Base-by-base conservation (phyloP, 2,888 invertebrate species). In the Napeogenes inachia region DNA sequence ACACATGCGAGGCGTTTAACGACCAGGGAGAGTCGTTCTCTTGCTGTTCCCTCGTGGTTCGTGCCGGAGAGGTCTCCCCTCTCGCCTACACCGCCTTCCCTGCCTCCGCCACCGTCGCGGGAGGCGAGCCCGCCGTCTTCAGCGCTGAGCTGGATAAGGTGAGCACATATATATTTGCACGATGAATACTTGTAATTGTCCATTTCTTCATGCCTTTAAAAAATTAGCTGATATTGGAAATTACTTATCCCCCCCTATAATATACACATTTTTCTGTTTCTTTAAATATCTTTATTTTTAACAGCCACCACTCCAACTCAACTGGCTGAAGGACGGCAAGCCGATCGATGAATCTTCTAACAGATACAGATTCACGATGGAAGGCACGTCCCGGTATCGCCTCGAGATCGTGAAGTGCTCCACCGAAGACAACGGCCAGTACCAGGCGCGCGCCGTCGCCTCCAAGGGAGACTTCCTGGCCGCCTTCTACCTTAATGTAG, bases 1-100 rank as follows among this genome's bases (percentile, higher is more conserved):
- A 99, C 90, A 97, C 97, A 13, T 98, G 98, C 86, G 98, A 98
- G 85, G 98, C 98, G 70, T 97, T 97, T 91, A 98, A 98, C 88
- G 96, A 98, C 87, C 94, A 94, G 59, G 98, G 97, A 69, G 98
- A 97, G 87, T 96, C 96, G 70, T 97, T 97, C 92, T 97, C 97
- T 79, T 96, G 96, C 73, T 97, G 98, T 86, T 94, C 97, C 69
- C 92, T 98, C 65, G 94, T 94, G 75, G 97, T 98, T 64, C 82
- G 93, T 64, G 96, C 97, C 50, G 97, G 96, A 66, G 98, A 98
- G 87, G 93, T 95, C 74, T 92, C 94, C 8, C 59, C 93, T 95
- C 81, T 93, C 94, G 81, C 97, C 98, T 98, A 97, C 93, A 92
- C 92, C 80, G 94, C 94, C 92, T 98, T 96, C 94, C 98, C 98